Evolutionary conservation across 2,888 invertebrate species (phyloP), one percentile per base, ranked within the genome.

Genomic region (Trachelus tabidus): DNA sequence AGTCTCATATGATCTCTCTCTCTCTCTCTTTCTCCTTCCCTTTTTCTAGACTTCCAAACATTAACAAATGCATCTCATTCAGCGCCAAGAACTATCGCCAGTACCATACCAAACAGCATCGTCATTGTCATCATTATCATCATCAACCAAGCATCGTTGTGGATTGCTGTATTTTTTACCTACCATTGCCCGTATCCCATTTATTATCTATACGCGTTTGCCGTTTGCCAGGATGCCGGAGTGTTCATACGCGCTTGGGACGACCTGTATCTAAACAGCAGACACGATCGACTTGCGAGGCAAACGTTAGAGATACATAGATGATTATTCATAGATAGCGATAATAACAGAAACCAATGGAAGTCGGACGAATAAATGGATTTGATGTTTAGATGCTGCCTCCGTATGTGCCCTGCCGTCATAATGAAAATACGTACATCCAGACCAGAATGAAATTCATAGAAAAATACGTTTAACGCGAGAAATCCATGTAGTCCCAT

Each of bases 331-430:
- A 71, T 77, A 80, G 78, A 74, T 76, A 73, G 71, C 77, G 75
- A 78, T 76, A 73, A 34, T 12, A 68, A 68, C 35, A 69, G 31
- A 77, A 37, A 73, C 69, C 68, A 83, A 84, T 83, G 80, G 82
- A 80, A 84, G 82, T 82, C 83, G 81, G 84, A 85, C 79, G 84
- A 88, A 88, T 87, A 86, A 87, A 87, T 86, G 86, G 86, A 88
- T 88, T 89, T 87, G 87, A 88, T 89, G 87, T 88, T 88, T 86
- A 88, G 85, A 86, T 80, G 83, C 84, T 87, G 88, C 85, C 86
- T 86, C 83, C 81, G 82, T 83, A 83, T 85, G 85, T 85, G 83
- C 82, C 85, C 85, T 83, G 79, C 81, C 82, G 80, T 82, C 83
- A 76, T 83, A 76, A 78, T 79, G 80, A 83, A 80, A 69, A 83